These are phyloP conservation scores for Caenorhabditis afra DNA, from an alignment of 2,888 invertebrate species.

Conservation along the genomic window DNA sequence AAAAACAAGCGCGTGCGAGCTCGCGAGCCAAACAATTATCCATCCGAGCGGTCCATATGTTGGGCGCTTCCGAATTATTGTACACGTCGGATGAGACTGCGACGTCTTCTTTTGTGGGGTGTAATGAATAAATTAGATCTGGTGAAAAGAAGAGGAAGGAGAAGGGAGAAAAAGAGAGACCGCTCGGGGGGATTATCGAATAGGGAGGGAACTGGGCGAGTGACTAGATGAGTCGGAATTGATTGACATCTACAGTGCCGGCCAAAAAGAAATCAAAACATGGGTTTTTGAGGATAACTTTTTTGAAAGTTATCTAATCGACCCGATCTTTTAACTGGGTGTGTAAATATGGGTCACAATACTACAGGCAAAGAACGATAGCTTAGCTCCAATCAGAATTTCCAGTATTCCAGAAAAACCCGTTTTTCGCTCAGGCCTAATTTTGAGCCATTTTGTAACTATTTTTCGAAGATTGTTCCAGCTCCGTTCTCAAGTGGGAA, in stretches of 20 bases:
- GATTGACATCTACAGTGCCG: conserved; percentile 19
- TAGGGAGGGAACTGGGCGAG: neutral
- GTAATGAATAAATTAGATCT: conserved; percentile 59
- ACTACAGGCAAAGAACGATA: too few species aligned
- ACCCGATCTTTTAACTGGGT: too few species aligned
- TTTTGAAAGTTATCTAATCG: too few species aligned
- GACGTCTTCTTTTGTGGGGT: conserved; percentile 29
- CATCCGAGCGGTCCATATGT: conserved; percentile 9
- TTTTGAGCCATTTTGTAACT: too few species aligned
- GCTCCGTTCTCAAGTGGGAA: too few species aligned
- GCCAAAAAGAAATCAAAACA: conserved; percentile 45
- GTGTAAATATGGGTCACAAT: too few species aligned
- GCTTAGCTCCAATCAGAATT: too few species aligned
- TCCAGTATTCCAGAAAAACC: too few species aligned
- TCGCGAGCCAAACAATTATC: conserved; percentile 10
- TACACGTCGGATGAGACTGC: conserved; percentile 21
- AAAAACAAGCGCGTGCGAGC: neutral
- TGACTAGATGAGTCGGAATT: conserved; percentile 16
- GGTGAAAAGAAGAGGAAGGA: conserved; percentile 8
- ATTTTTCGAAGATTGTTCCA: too few species aligned
- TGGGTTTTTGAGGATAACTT: too few species aligned
- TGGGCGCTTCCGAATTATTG: conserved; percentile 20
- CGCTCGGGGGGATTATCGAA: conserved; percentile 21
- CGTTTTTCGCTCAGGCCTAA: too few species aligned
- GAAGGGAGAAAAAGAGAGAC: conserved; percentile 12